A percentile compares a stretch with the other conserved stretches of the same genome.
Evolutionary conservation across 2,797 vertebrate species (phyloP).

Genomic region (Corythornis leucogaster): DNA sequence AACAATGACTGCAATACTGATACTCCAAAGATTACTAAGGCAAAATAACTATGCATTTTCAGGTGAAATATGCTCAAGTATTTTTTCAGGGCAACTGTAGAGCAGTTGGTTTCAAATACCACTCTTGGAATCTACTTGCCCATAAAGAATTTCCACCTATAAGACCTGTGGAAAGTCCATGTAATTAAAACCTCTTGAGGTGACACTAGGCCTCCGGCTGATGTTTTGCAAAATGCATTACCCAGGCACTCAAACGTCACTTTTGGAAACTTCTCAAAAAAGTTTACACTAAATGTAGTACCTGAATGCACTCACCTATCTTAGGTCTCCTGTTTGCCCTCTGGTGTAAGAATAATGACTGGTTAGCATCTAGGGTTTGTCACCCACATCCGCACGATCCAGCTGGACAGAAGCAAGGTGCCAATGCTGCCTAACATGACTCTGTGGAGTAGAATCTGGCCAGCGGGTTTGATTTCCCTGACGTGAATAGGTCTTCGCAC

Average conservation of each 20-base stretch:
- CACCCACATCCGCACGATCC: not conserved
- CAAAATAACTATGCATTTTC: not conserved
- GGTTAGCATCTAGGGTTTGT: not conserved
- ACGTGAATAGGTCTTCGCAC: not conserved
- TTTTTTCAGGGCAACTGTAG: not conserved
- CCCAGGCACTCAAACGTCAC: fast-evolving
- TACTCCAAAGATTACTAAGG: not conserved
- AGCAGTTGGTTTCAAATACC: not conserved
- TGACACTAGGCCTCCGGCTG: not conserved
- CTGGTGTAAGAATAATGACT: not conserved
- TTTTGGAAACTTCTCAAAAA: not conserved
- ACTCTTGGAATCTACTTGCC: not conserved
- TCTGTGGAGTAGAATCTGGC: not conserved
- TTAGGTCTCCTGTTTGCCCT: not conserved
- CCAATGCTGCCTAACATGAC: not conserved
- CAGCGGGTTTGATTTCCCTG: not conserved
- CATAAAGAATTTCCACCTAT: not conserved
- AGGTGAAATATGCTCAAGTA: not conserved
- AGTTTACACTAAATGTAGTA: not conserved
- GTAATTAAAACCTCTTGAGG: not conserved
- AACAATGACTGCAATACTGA: not conserved
- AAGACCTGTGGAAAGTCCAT: not conserved
- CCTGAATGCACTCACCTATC: fast-evolving
- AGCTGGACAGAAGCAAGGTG: not conserved
- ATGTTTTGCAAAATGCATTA: not conserved